Conservation (phyloP, 2,797 vertebrate species). For the Alosa sapidissima region DNA sequence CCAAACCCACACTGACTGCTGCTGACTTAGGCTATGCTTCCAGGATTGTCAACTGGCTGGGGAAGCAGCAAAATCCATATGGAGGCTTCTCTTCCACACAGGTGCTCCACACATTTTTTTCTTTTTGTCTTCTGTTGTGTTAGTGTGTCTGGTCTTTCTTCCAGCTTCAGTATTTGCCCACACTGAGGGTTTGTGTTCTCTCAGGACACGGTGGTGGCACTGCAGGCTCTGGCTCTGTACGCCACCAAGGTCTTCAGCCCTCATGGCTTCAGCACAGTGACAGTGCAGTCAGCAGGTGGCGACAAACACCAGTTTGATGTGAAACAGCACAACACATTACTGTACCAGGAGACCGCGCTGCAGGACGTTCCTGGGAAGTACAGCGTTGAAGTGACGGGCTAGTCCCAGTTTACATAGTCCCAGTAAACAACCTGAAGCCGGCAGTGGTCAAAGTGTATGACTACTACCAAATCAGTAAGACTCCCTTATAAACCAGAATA, state of each 20-base stretch:
- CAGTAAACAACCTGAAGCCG: constrained; percentile 69
- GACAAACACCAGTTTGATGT: constrained; percentile 68
- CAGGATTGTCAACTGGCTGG: constrained; percentile 72
- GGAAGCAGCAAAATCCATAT: constrained; percentile 71
- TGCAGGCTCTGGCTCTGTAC: constrained; percentile 85
- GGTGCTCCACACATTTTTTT: not conserved
- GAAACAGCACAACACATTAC: constrained; percentile 76
- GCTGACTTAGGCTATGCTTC: constrained; percentile 69
- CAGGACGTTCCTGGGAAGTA: constrained; percentile 57
- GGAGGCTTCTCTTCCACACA: constrained; percentile 10
- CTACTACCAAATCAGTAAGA: constrained; percentile 68
- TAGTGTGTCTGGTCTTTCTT: constrained; percentile 43
- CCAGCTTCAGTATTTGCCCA: not conserved
- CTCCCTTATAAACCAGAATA: not conserved
- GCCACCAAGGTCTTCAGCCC: constrained; percentile 72
- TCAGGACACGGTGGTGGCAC: constrained; percentile 79
- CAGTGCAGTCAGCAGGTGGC: constrained; percentile 62
- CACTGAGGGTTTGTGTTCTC: constrained; percentile 39
- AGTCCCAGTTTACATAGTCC: too few species aligned
- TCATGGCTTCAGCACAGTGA: constrained; percentile 70
- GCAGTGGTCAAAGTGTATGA: constrained; percentile 70
- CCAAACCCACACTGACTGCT: constrained; percentile 47
- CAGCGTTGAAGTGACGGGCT: constrained; percentile 71
- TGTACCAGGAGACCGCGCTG: constrained; percentile 70
- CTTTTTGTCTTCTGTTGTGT: not conserved